Conservation (phyloP, 1,140 invertebrate species). For the Drosophila willistoni region DNA sequence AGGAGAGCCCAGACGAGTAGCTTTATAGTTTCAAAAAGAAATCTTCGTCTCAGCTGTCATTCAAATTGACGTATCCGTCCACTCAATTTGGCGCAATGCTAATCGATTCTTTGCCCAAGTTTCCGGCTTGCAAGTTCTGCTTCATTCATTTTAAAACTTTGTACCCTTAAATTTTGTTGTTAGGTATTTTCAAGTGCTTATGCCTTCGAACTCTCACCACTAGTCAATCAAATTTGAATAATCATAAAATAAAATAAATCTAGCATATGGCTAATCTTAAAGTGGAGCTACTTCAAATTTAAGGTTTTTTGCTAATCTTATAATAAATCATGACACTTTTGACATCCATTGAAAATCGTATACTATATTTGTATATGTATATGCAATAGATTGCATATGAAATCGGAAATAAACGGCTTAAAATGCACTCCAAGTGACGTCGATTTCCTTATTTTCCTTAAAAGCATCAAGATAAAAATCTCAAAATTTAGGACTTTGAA, state of each 20-base stretch:
- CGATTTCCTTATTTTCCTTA: no score
- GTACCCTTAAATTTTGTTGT: background rate
- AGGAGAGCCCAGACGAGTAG: no score
- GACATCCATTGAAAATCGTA: background rate
- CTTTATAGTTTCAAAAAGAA: no score
- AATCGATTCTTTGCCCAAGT: background rate
- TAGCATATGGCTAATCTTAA: background rate
- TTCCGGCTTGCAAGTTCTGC: background rate
- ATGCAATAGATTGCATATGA: background rate
- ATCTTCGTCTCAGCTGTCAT: conserved; percentile 6
- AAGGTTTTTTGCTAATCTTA: background rate
- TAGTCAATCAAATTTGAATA: conserved; percentile 12
- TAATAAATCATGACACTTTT: conserved; percentile 7
- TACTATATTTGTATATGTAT: background rate
- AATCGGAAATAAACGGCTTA: background rate
- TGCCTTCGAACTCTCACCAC: background rate
- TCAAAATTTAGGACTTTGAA: background rate
- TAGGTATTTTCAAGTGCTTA: background rate
- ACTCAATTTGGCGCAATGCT: background rate
- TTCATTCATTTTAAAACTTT: background rate
- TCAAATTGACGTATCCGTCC: conserved; percentile 5
- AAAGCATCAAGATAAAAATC: no score
- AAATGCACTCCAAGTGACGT: background rate
- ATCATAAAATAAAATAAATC: conserved; percentile 11
- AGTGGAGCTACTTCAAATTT: background rate